Evolutionary conservation across 1,140 invertebrate genomes (phyloP).

Genomic region (Lasaia peninsularis): DNA sequence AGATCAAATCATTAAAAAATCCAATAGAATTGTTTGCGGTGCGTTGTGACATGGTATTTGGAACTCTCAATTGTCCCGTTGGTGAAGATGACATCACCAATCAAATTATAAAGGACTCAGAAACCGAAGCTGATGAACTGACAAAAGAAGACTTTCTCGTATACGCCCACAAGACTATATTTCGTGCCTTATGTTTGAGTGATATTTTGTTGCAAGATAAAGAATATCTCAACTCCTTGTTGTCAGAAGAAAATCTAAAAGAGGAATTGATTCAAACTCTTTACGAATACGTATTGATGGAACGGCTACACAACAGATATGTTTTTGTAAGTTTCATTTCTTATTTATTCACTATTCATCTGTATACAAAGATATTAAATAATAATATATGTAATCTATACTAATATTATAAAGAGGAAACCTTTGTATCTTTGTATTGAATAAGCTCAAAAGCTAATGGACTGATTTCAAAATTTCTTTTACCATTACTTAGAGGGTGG

Average conservation of each 20-base stretch:
- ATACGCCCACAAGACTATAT: slow-evolving; percentile 27
- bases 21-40: slow-evolving; percentile 32
- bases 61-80: slow-evolving; percentile 39
- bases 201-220: slow-evolving; percentile 27
- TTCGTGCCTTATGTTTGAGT: slow-evolving; percentile 32
- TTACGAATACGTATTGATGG: slow-evolving; percentile 36
- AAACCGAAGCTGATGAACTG: slow-evolving; percentile 15
- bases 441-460: no score
- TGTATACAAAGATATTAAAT: neutral
- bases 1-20: neutral
- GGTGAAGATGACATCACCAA: slow-evolving; percentile 32
- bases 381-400: neutral
- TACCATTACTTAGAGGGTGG: no score
- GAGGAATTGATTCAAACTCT: slow-evolving; percentile 28
- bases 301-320: slow-evolving; percentile 38
- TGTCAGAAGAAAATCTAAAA: slow-evolving; percentile 28
- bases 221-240: slow-evolving; percentile 18
- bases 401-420: no score
- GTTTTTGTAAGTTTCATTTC: slow-evolving; percentile 55
- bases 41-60: slow-evolving; percentile 34
- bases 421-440: no score
- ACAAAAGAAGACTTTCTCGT: slow-evolving; percentile 22
- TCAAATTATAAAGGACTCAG: slow-evolving; percentile 18
- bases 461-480: no score
- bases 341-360: neutral